Base-by-base conservation (phyloP, 2,888 invertebrate genomes). In the Eupithecia insigniata region DNA sequence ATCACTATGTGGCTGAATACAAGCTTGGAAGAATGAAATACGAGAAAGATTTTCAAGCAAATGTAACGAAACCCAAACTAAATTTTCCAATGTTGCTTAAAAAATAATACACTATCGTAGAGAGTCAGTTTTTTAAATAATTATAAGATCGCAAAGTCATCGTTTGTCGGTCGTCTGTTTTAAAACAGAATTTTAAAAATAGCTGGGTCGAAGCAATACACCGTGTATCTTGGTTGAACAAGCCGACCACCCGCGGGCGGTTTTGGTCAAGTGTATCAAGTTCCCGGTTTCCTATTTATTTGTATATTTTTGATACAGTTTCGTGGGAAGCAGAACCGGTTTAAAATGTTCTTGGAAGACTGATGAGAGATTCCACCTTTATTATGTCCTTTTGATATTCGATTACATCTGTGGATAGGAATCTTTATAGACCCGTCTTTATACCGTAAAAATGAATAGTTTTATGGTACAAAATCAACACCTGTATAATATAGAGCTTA, bases 231-330 rank as follows among this genome's bases (percentile, higher is more conserved):
- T n/a, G 6, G 36, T 26, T 64, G 22, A 75, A 72, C 69, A 73
- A 61, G 71, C 73, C 78, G 92, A 90, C 92, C 92, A 92, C 92
- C 91, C 91, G 87, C 83, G 78, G 80, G 81, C 83, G 79, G 81
- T 84, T 87, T 84, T 78, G 80, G 84, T 78, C 84, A 79, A 83
- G 84, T 84, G 86, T 89, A 89, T 90, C 88, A 78, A 73, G 84
- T 90, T 74, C 34, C 68, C 36, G 79, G 80, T 83, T 87, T 85
- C 84, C 85, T 85, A 85, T 83, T 82, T 70, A 61, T 70, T 64
- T 74, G 74, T 76, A 76, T 72, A 67, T 78, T 77, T 55, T 68
- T 70, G 58, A 76, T 72, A 72, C 69, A 73, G 73, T 74, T 64
- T 70, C 77, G 79, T 78, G 78, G 71, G 79, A 78, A 79, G 70